These are phyloP conservation scores for Ochropacha duplaris DNA, from an alignment of 2,888 invertebrate genomes.

Conservation along the genomic window DNA sequence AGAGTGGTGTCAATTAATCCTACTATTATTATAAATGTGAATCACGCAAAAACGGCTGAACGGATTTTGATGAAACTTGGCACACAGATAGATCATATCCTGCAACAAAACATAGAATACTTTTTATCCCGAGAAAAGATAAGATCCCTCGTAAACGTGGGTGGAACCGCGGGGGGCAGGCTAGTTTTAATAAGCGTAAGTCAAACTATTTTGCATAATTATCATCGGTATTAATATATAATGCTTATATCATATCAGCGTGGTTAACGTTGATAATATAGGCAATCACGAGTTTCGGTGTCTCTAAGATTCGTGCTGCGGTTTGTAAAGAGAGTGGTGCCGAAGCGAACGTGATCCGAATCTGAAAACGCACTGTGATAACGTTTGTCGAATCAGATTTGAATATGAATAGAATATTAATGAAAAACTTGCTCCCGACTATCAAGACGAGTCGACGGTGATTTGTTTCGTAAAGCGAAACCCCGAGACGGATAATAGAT, in stretches of 20 bases:
- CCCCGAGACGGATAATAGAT: conserved; percentile 13
- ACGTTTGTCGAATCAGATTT: conserved; percentile 73
- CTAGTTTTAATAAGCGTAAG: too few relatives aligned
- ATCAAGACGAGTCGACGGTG: conserved; percentile 40
- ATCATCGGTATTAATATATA: conserved; percentile 22
- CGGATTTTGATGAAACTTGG: too few relatives aligned
- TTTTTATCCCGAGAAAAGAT: too few relatives aligned
- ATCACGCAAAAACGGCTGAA: too few relatives aligned
- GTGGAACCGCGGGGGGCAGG: too few relatives aligned
- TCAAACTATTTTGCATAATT: conserved; percentile 17
- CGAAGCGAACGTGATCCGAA: conserved; percentile 64
- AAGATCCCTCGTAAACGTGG: too few relatives aligned
- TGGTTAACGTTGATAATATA: conserved; percentile 63
- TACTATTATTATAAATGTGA: too few relatives aligned
- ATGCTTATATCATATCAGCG: conserved; percentile 25
- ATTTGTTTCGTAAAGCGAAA: conserved; percentile 33
- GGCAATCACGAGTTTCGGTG: conserved; percentile 68
- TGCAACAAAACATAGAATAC: too few relatives aligned
- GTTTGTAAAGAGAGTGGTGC: conserved; percentile 55
- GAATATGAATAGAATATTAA: conserved; percentile 80
- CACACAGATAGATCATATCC: too few relatives aligned
- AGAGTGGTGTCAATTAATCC: too few relatives aligned
- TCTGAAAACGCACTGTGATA: conserved; percentile 53
- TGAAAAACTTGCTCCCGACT: conserved; percentile 67
- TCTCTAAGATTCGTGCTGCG: conserved; percentile 52